Evolutionary conservation across 2,888 invertebrate genomes (phyloP), one percentile per base, ranked within the genome.

Genomic region (Junonia oenone): DNA sequence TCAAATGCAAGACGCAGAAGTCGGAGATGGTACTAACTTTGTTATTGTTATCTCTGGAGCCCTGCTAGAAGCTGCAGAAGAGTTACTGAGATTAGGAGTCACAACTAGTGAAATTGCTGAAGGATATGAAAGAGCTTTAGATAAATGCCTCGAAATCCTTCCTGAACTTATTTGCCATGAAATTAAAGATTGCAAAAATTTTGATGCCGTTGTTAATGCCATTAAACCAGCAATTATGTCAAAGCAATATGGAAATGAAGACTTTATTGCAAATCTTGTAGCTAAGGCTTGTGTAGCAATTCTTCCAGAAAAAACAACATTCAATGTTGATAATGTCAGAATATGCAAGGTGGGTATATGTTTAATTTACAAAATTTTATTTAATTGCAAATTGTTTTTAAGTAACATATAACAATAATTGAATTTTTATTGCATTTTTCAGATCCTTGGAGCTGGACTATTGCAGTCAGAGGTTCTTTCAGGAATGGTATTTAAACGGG

Each of bases 21-120:
- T 98, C 57, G 99, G 99, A 4, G 99, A 99, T 91, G 99, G 99
- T 55, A 99, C 99, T 8, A 99, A 99, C 82, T 98, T 98, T 88
- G 98, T 99, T 6, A 95, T 99, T 45, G 95, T 99, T 8, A 92
- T 99, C 52, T 96, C 97, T 64, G 99, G 99, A 26, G 95, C 98
- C 45, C 91, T 99, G 14, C 90, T 99, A 6, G 97, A 98, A 81
- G 93, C 94, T 58, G 98, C 99, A 0, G 98, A 98, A 74, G 97
- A 98, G 70, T 90, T 99, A 8, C 89, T 99, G 33, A 94, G 97
- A 64, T 92, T 99, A 91, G 99, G 99, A 62, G 94, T 99, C 35
- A 99, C 98, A n/a, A 97, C 99, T 2, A 95, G 96, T 63, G 99
- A 99, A 91, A 96, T 99, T 56, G 95, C 97, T 9, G 97, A 97